These are phyloP conservation scores for Gadus chalcogrammus DNA, from an alignment of 2,113 vertebrate genomes.

Conservation along the genomic window DNA sequence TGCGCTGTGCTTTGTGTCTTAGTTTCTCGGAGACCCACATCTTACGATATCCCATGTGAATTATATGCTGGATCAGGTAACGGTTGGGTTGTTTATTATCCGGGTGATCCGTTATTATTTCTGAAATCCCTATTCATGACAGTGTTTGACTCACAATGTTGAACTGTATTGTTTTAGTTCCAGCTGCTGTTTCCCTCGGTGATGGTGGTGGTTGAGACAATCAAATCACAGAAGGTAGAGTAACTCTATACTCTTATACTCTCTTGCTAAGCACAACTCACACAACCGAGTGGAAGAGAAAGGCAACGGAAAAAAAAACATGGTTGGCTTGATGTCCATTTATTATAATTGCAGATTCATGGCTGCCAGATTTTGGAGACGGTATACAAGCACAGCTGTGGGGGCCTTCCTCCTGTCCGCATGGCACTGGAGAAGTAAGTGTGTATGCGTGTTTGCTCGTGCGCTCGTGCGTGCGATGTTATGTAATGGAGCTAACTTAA, in stretches of 20 bases:
- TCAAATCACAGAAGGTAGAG: slow-evolving; percentile 91
- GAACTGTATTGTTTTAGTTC: slow-evolving; percentile 71
- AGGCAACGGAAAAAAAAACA: too few species aligned
- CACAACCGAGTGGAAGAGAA: too few species aligned
- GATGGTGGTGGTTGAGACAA: slow-evolving; percentile 94
- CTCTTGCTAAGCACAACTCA: too few species aligned
- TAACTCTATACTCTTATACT: too few species aligned
- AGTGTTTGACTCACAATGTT: slow-evolving; percentile 7
- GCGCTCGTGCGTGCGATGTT: neutral
- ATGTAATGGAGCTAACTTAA: too few species aligned
- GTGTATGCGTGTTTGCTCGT: neutral
- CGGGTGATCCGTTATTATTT: neutral
- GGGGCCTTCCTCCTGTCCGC: slow-evolving; percentile 91
- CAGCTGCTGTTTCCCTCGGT: slow-evolving; percentile 97
- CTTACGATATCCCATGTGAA: slow-evolving; percentile 95
- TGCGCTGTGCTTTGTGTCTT: slow-evolving; percentile 58
- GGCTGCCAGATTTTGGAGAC: slow-evolving; percentile 97
- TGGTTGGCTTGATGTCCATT: neutral
- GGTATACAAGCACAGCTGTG: slow-evolving; percentile 94
- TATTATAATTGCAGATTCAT: slow-evolving; percentile 80
- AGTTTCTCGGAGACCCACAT: slow-evolving; percentile 96
- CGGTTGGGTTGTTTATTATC: neutral
- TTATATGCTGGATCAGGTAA: slow-evolving; percentile 95
- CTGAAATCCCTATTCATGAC: neutral
- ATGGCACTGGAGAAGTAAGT: slow-evolving; percentile 93